Evolutionary conservation across 2,888 invertebrate genomes (phyloP), one percentile per base, ranked within the genome.

Genomic region (Carterocephalus palaemon): DNA sequence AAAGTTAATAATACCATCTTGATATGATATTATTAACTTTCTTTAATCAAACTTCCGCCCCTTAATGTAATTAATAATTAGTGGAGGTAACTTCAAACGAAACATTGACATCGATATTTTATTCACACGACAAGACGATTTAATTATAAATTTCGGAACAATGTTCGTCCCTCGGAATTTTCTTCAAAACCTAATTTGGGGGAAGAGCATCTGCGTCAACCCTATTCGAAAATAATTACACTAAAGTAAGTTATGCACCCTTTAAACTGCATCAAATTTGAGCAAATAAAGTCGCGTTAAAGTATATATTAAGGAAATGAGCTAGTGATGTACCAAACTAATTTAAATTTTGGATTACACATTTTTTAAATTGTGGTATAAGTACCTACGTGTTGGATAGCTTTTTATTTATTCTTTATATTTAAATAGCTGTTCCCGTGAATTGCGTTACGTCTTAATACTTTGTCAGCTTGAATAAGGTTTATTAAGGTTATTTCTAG

Each of bases 221-320:
- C 75, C 82, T 76, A 85, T 83, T 74, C 76, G 75, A 73, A 81
- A 76, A 84, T 86, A 85, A 86, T 85, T 84, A 82, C 70, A 70
- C 55, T 54, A 71, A 78, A 78, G 75, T 75, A 82, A 84, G 74
- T 85, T 85, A 86, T 86, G 85, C 85, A 86, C 85, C 85, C 85
- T 78, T 78, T 81, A 69, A 77, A 77, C 72, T 79, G 78, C 76
- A 80, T 76, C 70, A 70, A 80, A 83, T 83, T 83, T 82, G 62
- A 59, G 66, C 73, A 77, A 81, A 82, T 82, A 81, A 69, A 74
- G 68, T 64, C 64, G 60, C 60, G 66, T 76, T 76, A 73, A 75
- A 76, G 76, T 73, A 68, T 75, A 74, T 68, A 74, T 67, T 66
- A 72, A 67, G 67, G 72, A 43, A 43, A 43, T 43, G 43, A 31